Evolutionary conservation across 92 coral and sea anemone genomes (phyloP), one percentile per base, ranked within the genome.

Genomic region (Montipora capitata): DNA sequence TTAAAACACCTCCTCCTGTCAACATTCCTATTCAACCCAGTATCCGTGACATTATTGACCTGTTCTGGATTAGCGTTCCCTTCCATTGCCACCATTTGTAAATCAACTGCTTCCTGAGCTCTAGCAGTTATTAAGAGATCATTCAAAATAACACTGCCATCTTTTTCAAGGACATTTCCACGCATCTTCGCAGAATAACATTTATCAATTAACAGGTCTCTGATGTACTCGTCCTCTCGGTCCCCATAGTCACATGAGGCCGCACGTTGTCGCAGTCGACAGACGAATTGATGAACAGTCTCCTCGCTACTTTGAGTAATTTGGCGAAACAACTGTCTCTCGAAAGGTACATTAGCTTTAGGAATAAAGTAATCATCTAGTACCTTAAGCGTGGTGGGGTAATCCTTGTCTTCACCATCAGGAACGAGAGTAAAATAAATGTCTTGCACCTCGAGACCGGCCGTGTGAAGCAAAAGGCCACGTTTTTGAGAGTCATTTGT

Each of bases 401-500:
- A 27, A 27, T 27, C 35, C 35, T 27, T 27, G 35, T 27, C 35
- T 27, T 27, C 35, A 27, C 35, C 35, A 27, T 27, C 35, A 27
- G 35, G 35, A 27, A 27, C 1, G 35, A 27, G 35, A 27, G 35
- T 27, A 27, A 27, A 1, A 27, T 27, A 27, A 27, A 27, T 27
- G 35, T 27, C 35, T 27, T 27, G 35, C 35, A 0, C 35, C 35
- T 27, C 35, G 35, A 27, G 35, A 27, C 35, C 35, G 35, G 35
- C 35, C 35, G 35, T 27, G 35, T 27, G 51, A 45, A 45, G 51
- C 51, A 27, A 45, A 15, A 81, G 76, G n/a, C 83, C 93, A 13
- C 41, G 85, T 68, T 76, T 73, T 70, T 83, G 89, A 16, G 91
- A 59, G 68, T 72, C 82, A 38, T 27, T 57, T 12, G 76, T 72